phyloP scores from a whole-genome alignment of 1,140 invertebrate species.

The Eubasilissa regina region DNA sequence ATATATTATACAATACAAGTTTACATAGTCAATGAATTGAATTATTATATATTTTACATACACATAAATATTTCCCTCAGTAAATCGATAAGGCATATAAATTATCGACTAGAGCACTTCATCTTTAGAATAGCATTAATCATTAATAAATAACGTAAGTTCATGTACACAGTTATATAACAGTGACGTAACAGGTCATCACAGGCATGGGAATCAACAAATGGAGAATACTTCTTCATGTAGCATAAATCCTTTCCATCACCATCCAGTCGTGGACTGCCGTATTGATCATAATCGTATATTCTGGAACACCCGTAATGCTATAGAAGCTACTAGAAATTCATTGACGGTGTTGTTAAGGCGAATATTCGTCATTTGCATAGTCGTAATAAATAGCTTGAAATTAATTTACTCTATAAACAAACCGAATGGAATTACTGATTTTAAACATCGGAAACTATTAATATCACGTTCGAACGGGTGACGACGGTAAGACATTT shows the following conservation, averaged over 20 bases:
- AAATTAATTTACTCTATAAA: slow-evolving; percentile 17
- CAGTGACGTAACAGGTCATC: too few species aligned
- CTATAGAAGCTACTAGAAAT: neutral
- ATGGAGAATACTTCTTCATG: too few species aligned
- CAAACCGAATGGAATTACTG: slow-evolving; percentile 11
- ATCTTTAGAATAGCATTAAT: slow-evolving; percentile 27
- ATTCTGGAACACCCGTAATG: neutral
- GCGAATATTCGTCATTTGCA: neutral
- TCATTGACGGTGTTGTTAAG: slow-evolving; percentile 1
- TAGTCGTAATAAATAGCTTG: neutral
- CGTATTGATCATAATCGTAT: neutral
- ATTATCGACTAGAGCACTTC: slow-evolving; percentile 4
- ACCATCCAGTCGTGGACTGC: neutral
- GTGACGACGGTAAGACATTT: neutral
- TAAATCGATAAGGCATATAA: slow-evolving; percentile 5
- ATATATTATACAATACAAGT: too few species aligned
- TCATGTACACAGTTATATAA: too few species aligned
- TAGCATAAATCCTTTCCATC: too few species aligned
- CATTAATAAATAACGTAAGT: neutral
- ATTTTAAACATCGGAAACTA: slow-evolving; percentile 17
- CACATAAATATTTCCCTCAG: slow-evolving; percentile 3
- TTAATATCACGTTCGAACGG: neutral
- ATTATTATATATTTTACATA: too few species aligned
- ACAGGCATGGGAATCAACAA: too few species aligned
- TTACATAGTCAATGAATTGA: too few species aligned